phyloP scores from a whole-genome alignment of 2,888 invertebrate species.

The Tiliacea aurago region DNA sequence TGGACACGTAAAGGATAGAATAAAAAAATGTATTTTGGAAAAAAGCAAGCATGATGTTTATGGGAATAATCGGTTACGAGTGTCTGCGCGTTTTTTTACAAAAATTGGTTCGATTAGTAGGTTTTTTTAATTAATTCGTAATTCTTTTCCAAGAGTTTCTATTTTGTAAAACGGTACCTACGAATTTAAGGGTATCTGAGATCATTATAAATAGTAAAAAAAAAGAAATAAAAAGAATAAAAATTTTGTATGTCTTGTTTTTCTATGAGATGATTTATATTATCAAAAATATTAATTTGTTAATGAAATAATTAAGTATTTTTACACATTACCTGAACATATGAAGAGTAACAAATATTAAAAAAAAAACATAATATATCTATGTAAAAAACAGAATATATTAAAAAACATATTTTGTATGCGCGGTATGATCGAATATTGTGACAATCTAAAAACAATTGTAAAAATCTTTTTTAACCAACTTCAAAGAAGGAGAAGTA shows the following conservation, averaged over 20 bases:
- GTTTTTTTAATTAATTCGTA: slow-evolving; percentile 64
- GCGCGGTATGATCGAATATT: slow-evolving; percentile 76
- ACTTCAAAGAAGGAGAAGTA: not conserved
- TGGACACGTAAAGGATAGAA: slow-evolving; percentile 86
- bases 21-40: slow-evolving; percentile 76
- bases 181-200: slow-evolving; percentile 78
- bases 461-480: slow-evolving; percentile 32
- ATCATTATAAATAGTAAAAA: slow-evolving; percentile 71
- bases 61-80: slow-evolving; percentile 73
- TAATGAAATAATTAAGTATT: slow-evolving; percentile 87
- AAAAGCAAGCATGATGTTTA: slow-evolving; percentile 75
- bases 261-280: slow-evolving; percentile 89
- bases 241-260: slow-evolving; percentile 86
- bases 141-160: slow-evolving; percentile 80
- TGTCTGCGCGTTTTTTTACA: slow-evolving; percentile 68
- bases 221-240: slow-evolving; percentile 68
- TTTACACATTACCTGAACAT: slow-evolving; percentile 89
- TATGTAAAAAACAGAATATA: slow-evolving; percentile 87
- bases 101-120: slow-evolving; percentile 57
- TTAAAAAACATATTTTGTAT: slow-evolving; percentile 83
- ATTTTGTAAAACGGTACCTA: slow-evolving; percentile 85
- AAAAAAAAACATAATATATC: slow-evolving; percentile 74
- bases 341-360: slow-evolving; percentile 85
- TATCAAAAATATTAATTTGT: slow-evolving; percentile 86
- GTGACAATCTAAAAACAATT: slow-evolving; percentile 32